Percentiles rank a stretch among this genome's conserved stretches.
Conservation (phyloP, 2,888 invertebrate genomes). For the Cylloceria caligata region DNA sequence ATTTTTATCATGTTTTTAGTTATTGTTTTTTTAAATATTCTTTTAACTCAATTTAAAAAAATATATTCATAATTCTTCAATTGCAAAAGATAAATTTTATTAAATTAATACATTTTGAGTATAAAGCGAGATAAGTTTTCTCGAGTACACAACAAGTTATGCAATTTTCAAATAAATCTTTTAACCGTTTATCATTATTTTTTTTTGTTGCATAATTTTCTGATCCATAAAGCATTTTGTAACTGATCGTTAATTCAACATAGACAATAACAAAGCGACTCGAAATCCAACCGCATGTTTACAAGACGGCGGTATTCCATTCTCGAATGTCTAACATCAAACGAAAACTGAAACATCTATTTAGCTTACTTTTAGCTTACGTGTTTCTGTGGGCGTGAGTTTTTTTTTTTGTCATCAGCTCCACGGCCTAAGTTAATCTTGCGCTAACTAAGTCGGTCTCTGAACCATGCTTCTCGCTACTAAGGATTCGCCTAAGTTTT, state of each 20-base stretch:
- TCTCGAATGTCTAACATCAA: constrained; percentile 74
- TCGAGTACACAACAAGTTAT: not conserved
- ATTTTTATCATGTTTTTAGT: not conserved
- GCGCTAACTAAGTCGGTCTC: constrained; percentile 63
- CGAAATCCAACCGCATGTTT: constrained; percentile 43
- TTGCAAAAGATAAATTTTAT: not conserved
- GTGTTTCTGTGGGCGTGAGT: constrained; percentile 49
- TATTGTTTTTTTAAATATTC: not conserved
- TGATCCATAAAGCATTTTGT: not conserved
- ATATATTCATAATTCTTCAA: not conserved
- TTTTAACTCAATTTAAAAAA: not conserved
- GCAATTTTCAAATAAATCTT: not conserved
- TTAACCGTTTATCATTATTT: not conserved
- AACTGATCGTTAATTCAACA: not conserved
- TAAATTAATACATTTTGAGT: not conserved
- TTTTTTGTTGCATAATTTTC: not conserved
- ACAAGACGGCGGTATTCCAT: constrained; percentile 15
- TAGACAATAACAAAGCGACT: not conserved
- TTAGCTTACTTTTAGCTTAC: constrained; percentile 64
- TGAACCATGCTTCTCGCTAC: constrained; percentile 58
- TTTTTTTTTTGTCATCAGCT: constrained; percentile 45
- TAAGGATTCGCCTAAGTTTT: constrained; percentile 63
- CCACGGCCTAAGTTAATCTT: constrained; percentile 61
- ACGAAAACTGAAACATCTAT: constrained; percentile 73
- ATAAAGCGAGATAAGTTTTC: not conserved